These are phyloP conservation scores for Gasterosteus nipponicus DNA, from an alignment of 2,113 vertebrate genomes.

Conservation along the genomic window DNA sequence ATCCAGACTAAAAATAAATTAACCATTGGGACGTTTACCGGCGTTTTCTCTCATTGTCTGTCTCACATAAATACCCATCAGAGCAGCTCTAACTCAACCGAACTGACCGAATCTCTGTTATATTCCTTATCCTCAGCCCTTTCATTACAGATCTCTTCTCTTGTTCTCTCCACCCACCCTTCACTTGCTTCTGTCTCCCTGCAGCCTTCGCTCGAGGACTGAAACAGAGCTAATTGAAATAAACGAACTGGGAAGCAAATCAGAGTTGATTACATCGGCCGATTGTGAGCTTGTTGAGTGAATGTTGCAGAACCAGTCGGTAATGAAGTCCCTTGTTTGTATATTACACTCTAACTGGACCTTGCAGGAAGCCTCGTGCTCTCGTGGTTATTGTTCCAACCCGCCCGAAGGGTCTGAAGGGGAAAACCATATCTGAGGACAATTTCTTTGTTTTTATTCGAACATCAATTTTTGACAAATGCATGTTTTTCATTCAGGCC, in stretches of 20 bases:
- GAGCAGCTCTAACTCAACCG: constrained; percentile 10
- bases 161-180: constrained; percentile 21
- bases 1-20: constrained; percentile 7
- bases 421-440: not conserved
- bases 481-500: constrained; percentile 63
- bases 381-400: not conserved
- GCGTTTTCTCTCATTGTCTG: not conserved
- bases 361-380: constrained; percentile 2
- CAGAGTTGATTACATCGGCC: constrained; percentile 71
- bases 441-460: constrained; percentile 64
- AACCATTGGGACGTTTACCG: not conserved
- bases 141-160: constrained; percentile 21
- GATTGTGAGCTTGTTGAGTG: constrained; percentile 64
- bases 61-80: constrained; percentile 1
- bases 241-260: constrained; percentile 75
- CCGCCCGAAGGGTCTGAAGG: not conserved
- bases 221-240: constrained; percentile 80
- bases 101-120: constrained; percentile 23
- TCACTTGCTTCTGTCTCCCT: constrained; percentile 27
- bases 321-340: constrained; percentile 65
- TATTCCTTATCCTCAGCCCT: constrained; percentile 9
- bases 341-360: constrained; percentile 53
- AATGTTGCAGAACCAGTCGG: constrained; percentile 46
- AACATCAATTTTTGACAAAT: constrained; percentile 68
- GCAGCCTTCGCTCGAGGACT: constrained; percentile 53